Percentiles rank a stretch among this genome's conserved stretches.
phyloP scores from a whole-genome alignment of 2,888 invertebrate species.

The Rhopalosiphum nymphaeae region DNA sequence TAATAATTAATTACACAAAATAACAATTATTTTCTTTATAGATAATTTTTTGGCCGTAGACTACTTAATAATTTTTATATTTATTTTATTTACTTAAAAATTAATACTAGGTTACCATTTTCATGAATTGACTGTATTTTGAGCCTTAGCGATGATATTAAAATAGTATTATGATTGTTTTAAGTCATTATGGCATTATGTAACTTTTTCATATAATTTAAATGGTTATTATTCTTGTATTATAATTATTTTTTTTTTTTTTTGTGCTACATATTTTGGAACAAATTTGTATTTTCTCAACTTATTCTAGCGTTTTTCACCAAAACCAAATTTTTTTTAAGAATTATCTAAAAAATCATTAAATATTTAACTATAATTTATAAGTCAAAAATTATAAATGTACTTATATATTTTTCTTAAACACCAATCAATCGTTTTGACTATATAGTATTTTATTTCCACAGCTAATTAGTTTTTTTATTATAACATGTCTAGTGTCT shows the following conservation, averaged over 20 bases:
- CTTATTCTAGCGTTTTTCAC: not conserved
- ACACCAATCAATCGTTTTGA: not conserved
- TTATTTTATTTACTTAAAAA: constrained; percentile 31
- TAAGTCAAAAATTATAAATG: not conserved
- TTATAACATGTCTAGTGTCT: not conserved
- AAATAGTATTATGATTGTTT: constrained; percentile 51
- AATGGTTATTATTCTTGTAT: constrained; percentile 31
- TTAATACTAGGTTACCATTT: constrained; percentile 58
- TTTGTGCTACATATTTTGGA: not conserved
- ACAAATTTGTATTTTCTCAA: constrained; percentile 53
- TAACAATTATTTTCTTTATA: constrained; percentile 11
- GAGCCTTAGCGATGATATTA: constrained; percentile 54
- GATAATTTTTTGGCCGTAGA: not conserved
- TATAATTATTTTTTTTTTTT: not conserved
- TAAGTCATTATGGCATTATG: constrained; percentile 11
- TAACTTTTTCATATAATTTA: constrained; percentile 18
- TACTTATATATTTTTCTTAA: not conserved
- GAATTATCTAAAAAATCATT: not conserved
- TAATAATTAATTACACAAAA: constrained; percentile 14
- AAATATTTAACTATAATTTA: not conserved
- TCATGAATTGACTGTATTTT: constrained; percentile 57
- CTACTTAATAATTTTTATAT: constrained; percentile 31
- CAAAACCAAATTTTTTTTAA: constrained; percentile 7
- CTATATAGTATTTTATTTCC: constrained; percentile 7
- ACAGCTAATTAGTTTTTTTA: constrained; percentile 35